phyloP scores from a whole-genome alignment of 2,888 invertebrate genomes.

The Sinotaia quadrata region DNA sequence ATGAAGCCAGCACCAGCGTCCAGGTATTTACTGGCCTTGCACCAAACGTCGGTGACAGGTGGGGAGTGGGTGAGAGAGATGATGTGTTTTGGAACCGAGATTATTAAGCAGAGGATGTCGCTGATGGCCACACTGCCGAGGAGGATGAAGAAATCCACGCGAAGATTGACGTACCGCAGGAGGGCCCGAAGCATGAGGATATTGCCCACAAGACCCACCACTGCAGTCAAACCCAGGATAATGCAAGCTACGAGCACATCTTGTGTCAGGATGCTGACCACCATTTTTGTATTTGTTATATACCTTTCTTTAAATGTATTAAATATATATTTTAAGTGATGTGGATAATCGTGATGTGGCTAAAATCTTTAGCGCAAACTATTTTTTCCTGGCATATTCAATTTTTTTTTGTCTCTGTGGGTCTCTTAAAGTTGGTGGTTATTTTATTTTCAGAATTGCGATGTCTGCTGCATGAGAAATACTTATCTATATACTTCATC shows the following conservation, averaged over 20 bases:
- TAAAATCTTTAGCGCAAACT: too few relatives aligned
- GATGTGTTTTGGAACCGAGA: conserved; percentile 55
- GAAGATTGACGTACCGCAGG: conserved; percentile 44
- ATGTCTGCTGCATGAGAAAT: too few relatives aligned
- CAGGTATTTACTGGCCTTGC: conserved; percentile 47
- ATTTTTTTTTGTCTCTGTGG: too few relatives aligned
- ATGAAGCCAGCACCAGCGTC: conserved; percentile 22
- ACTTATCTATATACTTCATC: too few relatives aligned
- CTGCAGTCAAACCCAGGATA: conserved; percentile 52
- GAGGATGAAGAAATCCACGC: conserved; percentile 55
- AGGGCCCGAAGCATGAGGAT: conserved; percentile 54
- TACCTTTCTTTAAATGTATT: too few relatives aligned
- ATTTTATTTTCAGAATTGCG: too few relatives aligned
- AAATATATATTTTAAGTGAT: too few relatives aligned
- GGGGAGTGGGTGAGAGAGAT: conserved; percentile 44
- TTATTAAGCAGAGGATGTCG: conserved; percentile 49
- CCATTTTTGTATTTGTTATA: background rate
- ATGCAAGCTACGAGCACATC: conserved; percentile 50
- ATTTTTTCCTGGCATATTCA: too few relatives aligned
- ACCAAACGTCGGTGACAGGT: conserved; percentile 49
- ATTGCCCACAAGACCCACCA: conserved; percentile 60
- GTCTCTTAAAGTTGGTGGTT: too few relatives aligned
- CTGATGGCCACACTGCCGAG: conserved; percentile 56
- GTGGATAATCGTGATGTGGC: too few relatives aligned
- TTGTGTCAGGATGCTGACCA: conserved; percentile 26